Conservation (phyloP, 2,888 invertebrate species). For the Cantharis flavilabris region DNA sequence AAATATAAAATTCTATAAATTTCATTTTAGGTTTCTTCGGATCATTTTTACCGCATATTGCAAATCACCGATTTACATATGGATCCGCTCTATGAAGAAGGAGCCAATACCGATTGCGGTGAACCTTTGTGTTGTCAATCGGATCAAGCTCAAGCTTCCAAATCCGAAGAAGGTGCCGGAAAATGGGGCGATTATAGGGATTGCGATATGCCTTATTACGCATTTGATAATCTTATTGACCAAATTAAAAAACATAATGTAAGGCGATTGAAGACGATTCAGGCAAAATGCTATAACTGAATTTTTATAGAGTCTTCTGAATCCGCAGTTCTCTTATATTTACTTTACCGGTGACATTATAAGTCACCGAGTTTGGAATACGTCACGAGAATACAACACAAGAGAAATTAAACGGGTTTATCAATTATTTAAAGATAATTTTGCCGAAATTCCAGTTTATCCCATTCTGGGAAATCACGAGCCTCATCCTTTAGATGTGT, state of each 20-base stretch:
- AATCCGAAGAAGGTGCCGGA: background rate
- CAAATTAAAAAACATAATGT: conserved; percentile 82
- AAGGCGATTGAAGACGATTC: conserved; percentile 71
- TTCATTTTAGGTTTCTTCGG: background rate
- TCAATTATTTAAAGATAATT: conserved; percentile 48
- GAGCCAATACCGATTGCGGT: background rate
- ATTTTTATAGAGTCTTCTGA: background rate
- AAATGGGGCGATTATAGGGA: background rate
- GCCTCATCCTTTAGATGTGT: conserved; percentile 79
- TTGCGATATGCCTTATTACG: background rate
- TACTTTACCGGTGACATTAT: conserved; percentile 88
- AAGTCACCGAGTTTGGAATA: conserved; percentile 88
- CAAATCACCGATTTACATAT: background rate
- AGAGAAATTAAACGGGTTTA: conserved; percentile 62
- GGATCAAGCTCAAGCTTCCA: background rate
- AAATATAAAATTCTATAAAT: background rate
- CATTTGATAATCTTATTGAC: conserved; percentile 74
- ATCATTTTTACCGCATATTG: background rate
- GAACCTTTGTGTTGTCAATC: background rate
- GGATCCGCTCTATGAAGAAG: background rate
- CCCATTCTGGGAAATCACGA: conserved; percentile 74
- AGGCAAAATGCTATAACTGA: conserved; percentile 56
- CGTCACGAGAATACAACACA: conserved; percentile 67
- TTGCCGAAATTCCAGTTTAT: conserved; percentile 60
- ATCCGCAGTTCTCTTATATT: conserved; percentile 56